phyloP scores from a whole-genome alignment of 2,888 invertebrate genomes.

The Hirtodrosophila confusa region DNA sequence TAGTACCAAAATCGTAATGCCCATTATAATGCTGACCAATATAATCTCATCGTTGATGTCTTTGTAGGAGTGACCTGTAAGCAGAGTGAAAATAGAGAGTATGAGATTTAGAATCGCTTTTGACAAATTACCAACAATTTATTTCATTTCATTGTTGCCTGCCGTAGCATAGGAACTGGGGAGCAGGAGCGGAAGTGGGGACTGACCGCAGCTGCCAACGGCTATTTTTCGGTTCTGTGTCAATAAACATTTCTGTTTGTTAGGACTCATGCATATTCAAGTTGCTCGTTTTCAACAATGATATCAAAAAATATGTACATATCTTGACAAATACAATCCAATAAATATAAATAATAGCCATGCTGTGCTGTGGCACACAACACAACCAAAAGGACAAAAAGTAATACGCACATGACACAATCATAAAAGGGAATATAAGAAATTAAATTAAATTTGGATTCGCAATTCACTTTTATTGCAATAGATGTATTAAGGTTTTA shows the following conservation, averaged over 20 bases:
- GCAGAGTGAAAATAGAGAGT: conserved; percentile 19
- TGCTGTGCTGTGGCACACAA: conserved; percentile 7
- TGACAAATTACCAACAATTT: conserved; percentile 45
- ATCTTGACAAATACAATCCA: conserved; percentile 58
- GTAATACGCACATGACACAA: conserved; percentile 18
- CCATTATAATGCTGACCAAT: conserved; percentile 94
- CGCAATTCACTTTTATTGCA: conserved; percentile 31
- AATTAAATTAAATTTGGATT: conserved; percentile 47
- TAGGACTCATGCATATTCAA: conserved; percentile 54
- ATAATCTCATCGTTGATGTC: conserved; percentile 94
- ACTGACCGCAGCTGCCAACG: conserved; percentile 16
- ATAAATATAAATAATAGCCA: conserved; percentile 46
- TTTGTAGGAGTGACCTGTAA: conserved; percentile 90
- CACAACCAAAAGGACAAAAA: conserved; percentile 4
- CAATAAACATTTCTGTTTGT: conserved; percentile 47
- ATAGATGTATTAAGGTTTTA: conserved; percentile 49
- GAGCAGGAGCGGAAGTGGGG: conserved; percentile 1
- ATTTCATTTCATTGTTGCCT: not conserved
- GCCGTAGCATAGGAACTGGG: not conserved
- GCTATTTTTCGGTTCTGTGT: conserved; percentile 28
- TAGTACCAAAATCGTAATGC: conserved; percentile 91
- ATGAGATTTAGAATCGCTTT: conserved; percentile 26
- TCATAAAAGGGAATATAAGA: conserved; percentile 47
- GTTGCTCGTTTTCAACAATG: conserved; percentile 8
- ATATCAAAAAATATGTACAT: conserved; percentile 16